A percentile compares a stretch with the other conserved stretches of the same genome.
These are phyloP conservation scores for Heteromyza rotundicornis DNA, from an alignment of 2,888 invertebrate genomes.

Conservation along the genomic window DNA sequence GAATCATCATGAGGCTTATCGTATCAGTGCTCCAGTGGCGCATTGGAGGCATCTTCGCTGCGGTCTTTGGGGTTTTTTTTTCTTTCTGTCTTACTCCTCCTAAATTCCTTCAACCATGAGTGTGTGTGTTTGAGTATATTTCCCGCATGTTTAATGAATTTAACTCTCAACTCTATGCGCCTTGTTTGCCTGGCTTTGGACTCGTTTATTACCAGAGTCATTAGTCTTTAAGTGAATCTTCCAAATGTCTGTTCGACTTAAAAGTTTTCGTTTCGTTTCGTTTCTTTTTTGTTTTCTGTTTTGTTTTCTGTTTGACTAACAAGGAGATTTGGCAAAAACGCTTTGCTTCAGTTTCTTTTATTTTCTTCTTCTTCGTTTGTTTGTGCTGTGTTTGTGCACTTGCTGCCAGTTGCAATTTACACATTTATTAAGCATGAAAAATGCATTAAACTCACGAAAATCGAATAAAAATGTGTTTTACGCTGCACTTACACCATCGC, in stretches of 20 bases:
- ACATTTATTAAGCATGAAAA: conserved; percentile 29
- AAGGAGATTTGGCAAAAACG: conserved; percentile 6
- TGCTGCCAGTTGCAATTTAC: conserved; percentile 25
- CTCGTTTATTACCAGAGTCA: conserved; percentile 16
- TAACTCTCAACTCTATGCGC: background rate
- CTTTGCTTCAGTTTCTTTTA: no score
- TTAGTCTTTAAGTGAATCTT: conserved; percentile 16
- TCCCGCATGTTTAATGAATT: background rate
- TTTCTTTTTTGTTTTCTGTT: background rate
- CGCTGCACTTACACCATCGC: background rate
- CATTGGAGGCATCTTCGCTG: background rate
- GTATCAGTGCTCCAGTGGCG: background rate
- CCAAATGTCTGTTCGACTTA: conserved; percentile 6
- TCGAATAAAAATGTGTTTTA: conserved; percentile 24
- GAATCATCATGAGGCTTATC: background rate
- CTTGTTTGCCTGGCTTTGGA: background rate
- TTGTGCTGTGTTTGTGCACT: no score
- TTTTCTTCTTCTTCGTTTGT: no score
- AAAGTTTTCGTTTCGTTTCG: conserved; percentile 9
- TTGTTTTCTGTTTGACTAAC: background rate
- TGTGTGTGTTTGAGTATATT: background rate
- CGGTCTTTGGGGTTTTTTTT: background rate
- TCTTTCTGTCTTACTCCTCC: no score
- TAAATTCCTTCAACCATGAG: no score
- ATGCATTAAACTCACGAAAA: conserved; percentile 32